These are phyloP conservation scores for Dendropsophus ebraccatus DNA, from an alignment of 2,113 vertebrate genomes.

Conservation along the genomic window DNA sequence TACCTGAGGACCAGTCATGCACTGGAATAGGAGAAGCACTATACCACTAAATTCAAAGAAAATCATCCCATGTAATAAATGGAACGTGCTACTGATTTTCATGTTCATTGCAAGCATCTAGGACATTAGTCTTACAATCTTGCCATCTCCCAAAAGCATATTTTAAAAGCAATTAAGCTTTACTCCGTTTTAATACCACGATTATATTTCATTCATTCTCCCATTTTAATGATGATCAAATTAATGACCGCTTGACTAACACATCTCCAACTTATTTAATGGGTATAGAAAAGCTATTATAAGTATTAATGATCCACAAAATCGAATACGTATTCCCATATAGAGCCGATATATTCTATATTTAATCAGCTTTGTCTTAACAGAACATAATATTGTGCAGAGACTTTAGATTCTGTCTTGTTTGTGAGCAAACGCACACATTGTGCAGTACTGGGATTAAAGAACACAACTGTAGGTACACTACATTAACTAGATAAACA, in stretches of 20 bases:
- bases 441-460: not conserved
- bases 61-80: slow-evolving; percentile 4
- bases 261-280: slow-evolving; percentile 43
- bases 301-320: slow-evolving; percentile 37
- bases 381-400: not conserved
- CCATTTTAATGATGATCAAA: slow-evolving; percentile 53
- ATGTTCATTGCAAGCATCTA: slow-evolving; percentile 38
- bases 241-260: slow-evolving; percentile 42
- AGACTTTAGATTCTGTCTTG: not conserved
- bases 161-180: slow-evolving; percentile 53
- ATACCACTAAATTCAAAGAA: not conserved
- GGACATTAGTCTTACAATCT: slow-evolving; percentile 30
- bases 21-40: slow-evolving; percentile 11
- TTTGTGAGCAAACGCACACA: not conserved
- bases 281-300: slow-evolving; percentile 46
- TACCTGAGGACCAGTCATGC: not conserved
- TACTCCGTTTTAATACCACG: slow-evolving; percentile 32
- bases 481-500: not conserved
- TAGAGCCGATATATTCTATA: slow-evolving; percentile 4
- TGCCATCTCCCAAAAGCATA: slow-evolving; percentile 39
- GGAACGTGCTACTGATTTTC: slow-evolving; percentile 14
- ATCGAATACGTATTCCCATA: slow-evolving; percentile 44
- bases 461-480: not conserved
- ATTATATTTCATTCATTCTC: slow-evolving; percentile 53
- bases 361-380: not conserved